Conservation (phyloP, 2,888 invertebrate species). For the Zygaena filipendulae region DNA sequence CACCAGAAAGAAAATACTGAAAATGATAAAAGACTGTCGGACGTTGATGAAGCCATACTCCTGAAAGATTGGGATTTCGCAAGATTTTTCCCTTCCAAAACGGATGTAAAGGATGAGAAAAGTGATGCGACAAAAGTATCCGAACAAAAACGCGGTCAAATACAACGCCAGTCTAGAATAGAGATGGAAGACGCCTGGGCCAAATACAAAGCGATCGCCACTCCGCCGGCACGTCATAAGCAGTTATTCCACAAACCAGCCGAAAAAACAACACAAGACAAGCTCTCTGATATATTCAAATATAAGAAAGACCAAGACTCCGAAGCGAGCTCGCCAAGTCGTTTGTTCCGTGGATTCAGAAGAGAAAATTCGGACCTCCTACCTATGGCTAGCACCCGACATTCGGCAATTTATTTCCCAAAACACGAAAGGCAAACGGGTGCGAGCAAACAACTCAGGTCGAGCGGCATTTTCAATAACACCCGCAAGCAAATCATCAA, state of each 20-base stretch:
- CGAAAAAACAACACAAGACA: constrained; percentile 52
- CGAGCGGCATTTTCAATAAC: constrained; percentile 77
- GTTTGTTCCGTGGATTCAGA: constrained; percentile 82
- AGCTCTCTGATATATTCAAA: constrained; percentile 57
- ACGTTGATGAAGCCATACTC: constrained; percentile 81
- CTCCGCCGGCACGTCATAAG: constrained; percentile 50
- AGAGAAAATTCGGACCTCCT: constrained; percentile 88
- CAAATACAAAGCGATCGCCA: constrained; percentile 51
- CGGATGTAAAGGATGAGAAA: constrained; percentile 39
- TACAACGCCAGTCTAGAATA: constrained; percentile 53
- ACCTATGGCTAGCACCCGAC: constrained; percentile 76
- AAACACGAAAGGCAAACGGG: constrained; percentile 60
- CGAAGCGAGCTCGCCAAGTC: constrained; percentile 75
- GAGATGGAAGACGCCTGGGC: constrained; percentile 60
- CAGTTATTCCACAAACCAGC: constrained; percentile 40
- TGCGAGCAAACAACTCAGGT: constrained; percentile 64
- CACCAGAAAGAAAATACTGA: constrained; percentile 52
- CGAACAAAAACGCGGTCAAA: constrained; percentile 42
- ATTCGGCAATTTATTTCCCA: constrained; percentile 76
- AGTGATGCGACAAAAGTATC: constrained; percentile 45
- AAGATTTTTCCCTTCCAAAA: constrained; percentile 78
- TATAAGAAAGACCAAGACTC: constrained; percentile 79
- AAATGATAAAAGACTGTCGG: constrained; percentile 56
- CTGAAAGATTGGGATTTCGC: constrained; percentile 91
- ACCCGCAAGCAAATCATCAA: constrained; percentile 70